These are phyloP conservation scores for Coptodon rendalli DNA, from an alignment of 2,113 vertebrate genomes.

Conservation along the genomic window DNA sequence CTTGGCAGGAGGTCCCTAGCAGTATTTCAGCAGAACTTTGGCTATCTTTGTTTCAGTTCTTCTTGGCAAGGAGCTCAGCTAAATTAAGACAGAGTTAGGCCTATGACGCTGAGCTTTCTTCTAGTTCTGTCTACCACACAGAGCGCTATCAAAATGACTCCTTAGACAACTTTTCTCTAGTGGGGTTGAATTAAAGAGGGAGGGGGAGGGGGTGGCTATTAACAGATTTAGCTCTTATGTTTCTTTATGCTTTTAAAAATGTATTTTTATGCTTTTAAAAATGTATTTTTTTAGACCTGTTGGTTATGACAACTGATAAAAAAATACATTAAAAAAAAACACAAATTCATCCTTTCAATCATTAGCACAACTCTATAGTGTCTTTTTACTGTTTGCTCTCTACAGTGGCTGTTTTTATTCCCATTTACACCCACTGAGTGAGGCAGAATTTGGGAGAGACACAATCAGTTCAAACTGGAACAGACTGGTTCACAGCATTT, in stretches of 20 bases:
- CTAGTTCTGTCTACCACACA: not conserved
- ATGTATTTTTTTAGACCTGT: not conserved
- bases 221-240: not conserved
- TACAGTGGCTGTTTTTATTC: not conserved
- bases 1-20: slow-evolving; percentile 9
- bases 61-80: not conserved
- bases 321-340: not conserved
- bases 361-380: not conserved
- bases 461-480: slow-evolving; percentile 27
- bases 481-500: slow-evolving; percentile 26
- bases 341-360: not conserved
- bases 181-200: not conserved
- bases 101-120: not conserved
- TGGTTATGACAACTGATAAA: not conserved
- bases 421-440: not conserved
- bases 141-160: not conserved
- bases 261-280: not conserved
- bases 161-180: not conserved
- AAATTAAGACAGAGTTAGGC: not conserved
- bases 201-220: not conserved
- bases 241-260: not conserved
- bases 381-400: not conserved
- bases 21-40: slow-evolving; percentile 28
- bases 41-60: slow-evolving; percentile 15
- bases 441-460: not conserved